Evolutionary conservation across 1,140 invertebrate species (phyloP).

Genomic region (Orchestia grillus): DNA sequence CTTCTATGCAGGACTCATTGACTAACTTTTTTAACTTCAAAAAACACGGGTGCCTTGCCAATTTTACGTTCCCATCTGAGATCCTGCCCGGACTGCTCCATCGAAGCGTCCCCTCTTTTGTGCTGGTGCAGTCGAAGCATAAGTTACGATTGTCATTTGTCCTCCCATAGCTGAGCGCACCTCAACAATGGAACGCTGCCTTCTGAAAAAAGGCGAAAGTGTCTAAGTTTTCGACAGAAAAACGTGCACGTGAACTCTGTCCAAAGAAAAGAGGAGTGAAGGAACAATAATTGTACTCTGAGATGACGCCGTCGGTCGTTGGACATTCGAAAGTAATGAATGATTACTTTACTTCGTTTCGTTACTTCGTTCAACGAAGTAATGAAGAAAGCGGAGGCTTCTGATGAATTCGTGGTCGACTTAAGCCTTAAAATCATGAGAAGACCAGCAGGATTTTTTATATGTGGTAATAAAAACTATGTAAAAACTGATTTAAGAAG

Average conservation of each 20-base stretch:
- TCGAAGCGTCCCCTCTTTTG: not conserved
- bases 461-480: too few species aligned
- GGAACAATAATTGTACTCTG: not conserved
- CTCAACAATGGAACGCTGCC: not conserved
- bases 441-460: too few species aligned
- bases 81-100: not conserved
- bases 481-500: too few species aligned
- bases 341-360: not conserved
- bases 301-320: not conserved
- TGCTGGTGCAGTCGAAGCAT: not conserved
- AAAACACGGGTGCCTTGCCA: not conserved
- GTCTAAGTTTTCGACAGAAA: not conserved
- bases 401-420: too few species aligned
- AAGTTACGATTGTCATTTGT: slow-evolving; percentile 56
- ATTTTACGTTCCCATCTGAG: not conserved
- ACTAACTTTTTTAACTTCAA: not conserved
- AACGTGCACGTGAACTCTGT: not conserved
- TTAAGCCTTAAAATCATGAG: too few species aligned
- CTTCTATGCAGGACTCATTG: not conserved
- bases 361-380: too few species aligned
- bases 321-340: not conserved
- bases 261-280: not conserved
- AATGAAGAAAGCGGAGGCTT: too few species aligned
- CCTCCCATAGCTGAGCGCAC: slow-evolving; percentile 34
- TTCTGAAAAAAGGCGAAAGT: not conserved